Conservation (phyloP, 2,797 vertebrate genomes). For the Erethizon dorsatum region DNA sequence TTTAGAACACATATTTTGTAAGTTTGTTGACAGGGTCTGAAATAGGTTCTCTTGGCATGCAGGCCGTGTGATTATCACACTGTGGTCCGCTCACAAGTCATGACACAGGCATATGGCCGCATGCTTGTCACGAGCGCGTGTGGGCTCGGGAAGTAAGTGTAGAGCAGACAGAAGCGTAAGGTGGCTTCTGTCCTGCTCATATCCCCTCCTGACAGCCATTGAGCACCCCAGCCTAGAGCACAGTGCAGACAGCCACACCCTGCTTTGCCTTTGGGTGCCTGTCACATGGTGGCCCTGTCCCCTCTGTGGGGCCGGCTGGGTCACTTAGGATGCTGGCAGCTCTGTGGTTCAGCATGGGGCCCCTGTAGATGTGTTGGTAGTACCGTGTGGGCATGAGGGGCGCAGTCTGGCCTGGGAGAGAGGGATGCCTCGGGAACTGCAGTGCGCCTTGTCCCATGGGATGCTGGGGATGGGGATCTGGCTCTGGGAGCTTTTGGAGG, state of each 20-base stretch:
- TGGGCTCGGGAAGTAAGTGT: not conserved
- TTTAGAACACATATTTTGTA: not conserved
- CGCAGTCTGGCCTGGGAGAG: not conserved
- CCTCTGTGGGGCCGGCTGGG: too few relatives aligned
- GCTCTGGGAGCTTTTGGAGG: not conserved
- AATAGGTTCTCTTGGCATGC: not conserved
- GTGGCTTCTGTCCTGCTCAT: not conserved
- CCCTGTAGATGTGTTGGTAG: not conserved
- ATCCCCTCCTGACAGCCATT: not conserved
- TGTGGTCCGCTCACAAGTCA: not conserved
- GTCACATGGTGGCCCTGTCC: too few relatives aligned
- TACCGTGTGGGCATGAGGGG: not conserved
- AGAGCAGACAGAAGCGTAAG: rapidly evolving
- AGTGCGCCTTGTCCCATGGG: not conserved
- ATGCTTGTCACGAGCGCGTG: not conserved
- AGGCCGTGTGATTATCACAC: not conserved
- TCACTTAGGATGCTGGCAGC: not conserved
- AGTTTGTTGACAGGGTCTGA: not conserved
- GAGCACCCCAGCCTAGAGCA: not conserved
- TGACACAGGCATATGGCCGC: not conserved
- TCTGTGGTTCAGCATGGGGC: not conserved
- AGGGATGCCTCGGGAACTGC: not conserved
- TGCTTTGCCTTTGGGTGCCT: too few relatives aligned
- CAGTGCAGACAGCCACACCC: not conserved
- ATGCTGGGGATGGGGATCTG: not conserved